These are phyloP conservation scores for Papilio demoleus DNA, from an alignment of 2,888 invertebrate species.

Conservation along the genomic window DNA sequence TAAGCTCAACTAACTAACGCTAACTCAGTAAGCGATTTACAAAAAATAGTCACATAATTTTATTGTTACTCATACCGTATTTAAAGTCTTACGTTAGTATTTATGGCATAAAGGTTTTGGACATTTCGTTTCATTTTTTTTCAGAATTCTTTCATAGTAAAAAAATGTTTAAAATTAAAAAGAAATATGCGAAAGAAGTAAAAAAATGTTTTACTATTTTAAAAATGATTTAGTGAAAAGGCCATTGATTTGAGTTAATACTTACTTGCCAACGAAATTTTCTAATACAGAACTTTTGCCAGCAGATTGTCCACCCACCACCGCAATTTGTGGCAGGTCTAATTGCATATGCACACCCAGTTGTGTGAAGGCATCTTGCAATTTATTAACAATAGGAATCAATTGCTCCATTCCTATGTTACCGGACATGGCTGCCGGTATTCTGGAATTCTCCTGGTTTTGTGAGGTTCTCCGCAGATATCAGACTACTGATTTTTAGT, in stretches of 20 bases:
- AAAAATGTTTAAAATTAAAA: too few relatives aligned
- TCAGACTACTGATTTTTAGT: conserved; percentile 77
- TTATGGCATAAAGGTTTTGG: neutral
- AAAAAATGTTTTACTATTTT: neutral
- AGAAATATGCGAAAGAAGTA: neutral
- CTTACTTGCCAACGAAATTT: conserved; percentile 99
- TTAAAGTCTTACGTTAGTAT: neutral
- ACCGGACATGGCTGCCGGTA: conserved; percentile 85
- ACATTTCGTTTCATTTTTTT: too few relatives aligned
- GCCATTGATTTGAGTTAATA: conserved; percentile 46
- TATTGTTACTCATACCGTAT: neutral
- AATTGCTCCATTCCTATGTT: conserved; percentile 98
- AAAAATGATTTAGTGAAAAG: neutral
- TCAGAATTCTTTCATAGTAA: too few relatives aligned
- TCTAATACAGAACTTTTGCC: conserved; percentile 99
- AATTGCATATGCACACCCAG: conserved; percentile 98
- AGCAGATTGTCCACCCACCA: conserved; percentile 99
- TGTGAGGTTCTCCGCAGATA: conserved; percentile 78
- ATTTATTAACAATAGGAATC: conserved; percentile 99
- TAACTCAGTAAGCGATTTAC: neutral
- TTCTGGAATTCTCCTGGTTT: conserved; percentile 68
- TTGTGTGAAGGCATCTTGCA: conserved; percentile 99
- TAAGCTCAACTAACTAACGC: too few relatives aligned
- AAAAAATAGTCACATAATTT: neutral
- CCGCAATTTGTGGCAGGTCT: conserved; percentile 99